Percentiles rank a stretch among this genome's conserved stretches.
These are phyloP conservation scores for Andinoacara biseriatus DNA, from an alignment of 2,113 vertebrate genomes.

Conservation along the genomic window DNA sequence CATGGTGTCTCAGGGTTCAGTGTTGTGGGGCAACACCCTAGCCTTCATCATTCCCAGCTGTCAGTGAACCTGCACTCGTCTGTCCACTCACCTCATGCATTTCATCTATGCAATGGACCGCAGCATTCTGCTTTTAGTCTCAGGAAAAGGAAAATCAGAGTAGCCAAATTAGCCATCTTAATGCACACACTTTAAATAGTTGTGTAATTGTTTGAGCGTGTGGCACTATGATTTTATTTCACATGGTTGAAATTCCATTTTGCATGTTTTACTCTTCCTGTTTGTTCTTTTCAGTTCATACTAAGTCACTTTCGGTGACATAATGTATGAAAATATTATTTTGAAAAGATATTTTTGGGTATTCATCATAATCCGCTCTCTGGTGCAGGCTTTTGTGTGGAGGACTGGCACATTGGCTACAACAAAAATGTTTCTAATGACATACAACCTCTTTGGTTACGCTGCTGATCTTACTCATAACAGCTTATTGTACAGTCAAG, in stretches of 20 bases:
- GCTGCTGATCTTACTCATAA: background rate
- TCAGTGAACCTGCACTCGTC: conserved; percentile 55
- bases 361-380: conserved; percentile 1
- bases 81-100: conserved; percentile 46
- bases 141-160: conserved; percentile 69
- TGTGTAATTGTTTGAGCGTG: conserved; percentile 70
- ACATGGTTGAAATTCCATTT: conserved; percentile 39
- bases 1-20: conserved; percentile 3
- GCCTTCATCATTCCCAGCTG: conserved; percentile 63
- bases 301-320: background rate
- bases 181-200: conserved; percentile 60
- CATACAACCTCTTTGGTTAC: background rate
- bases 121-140: conserved; percentile 54
- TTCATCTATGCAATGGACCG: conserved; percentile 63
- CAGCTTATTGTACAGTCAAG: conserved; percentile 20
- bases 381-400: background rate
- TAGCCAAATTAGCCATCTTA: conserved; percentile 61
- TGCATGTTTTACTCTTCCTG: conserved; percentile 12
- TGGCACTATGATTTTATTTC: conserved; percentile 53
- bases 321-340: conserved; percentile 17
- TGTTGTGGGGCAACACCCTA: conserved; percentile 42
- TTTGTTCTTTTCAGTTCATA: conserved; percentile 13
- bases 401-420: background rate
- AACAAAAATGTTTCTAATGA: background rate
- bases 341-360: background rate